Conservation (phyloP, 2,113 vertebrate genomes). For the Chaetodon auriga region DNA sequence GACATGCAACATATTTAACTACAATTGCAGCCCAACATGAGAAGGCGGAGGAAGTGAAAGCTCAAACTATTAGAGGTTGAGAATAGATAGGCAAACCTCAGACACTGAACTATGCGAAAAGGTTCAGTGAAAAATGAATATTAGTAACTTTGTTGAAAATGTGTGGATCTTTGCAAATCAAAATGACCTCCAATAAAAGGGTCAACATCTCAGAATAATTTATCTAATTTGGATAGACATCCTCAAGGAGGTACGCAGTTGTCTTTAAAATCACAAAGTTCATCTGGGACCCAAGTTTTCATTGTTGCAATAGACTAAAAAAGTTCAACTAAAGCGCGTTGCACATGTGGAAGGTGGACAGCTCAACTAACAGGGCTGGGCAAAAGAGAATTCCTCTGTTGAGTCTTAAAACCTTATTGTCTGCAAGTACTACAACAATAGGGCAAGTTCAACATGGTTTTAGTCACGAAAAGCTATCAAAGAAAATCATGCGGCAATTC, state of each 20-base stretch:
- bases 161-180: neutral
- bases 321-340: neutral
- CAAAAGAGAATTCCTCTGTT: neutral
- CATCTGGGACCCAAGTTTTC: neutral
- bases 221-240: neutral
- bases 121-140: neutral
- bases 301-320: neutral
- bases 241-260: neutral
- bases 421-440: neutral
- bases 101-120: conserved; percentile 4
- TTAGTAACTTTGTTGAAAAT: neutral
- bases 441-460: neutral
- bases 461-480: neutral
- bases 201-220: neutral
- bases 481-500: neutral
- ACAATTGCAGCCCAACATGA: too few species aligned
- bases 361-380: neutral
- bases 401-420: conserved; percentile 31
- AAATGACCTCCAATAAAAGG: neutral
- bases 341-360: neutral
- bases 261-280: neutral
- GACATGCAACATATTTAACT: neutral
- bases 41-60: too few species aligned
- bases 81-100: neutral
- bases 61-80: too few species aligned